Conservation (phyloP, 2,797 vertebrate species). For the Chiloscyllium punctatum region DNA sequence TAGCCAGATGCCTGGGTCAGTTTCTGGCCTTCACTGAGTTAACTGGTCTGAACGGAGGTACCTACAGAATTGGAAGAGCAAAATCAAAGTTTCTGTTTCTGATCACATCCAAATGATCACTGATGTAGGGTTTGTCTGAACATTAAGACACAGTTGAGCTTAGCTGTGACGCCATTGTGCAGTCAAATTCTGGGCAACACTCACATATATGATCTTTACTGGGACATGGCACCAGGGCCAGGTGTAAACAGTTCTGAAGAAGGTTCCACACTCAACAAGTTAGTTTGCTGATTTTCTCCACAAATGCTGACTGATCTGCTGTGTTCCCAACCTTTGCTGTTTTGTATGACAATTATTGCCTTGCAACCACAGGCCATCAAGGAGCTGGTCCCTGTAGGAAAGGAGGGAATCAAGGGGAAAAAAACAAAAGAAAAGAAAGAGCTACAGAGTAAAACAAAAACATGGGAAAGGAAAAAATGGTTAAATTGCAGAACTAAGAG, state of each 20-base stretch:
- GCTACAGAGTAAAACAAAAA: background rate
- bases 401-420: background rate
- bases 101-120: background rate
- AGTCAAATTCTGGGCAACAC: background rate
- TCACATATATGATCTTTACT: background rate
- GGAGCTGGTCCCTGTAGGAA: background rate
- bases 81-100: background rate
- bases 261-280: background rate
- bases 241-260: background rate
- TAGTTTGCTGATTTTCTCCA: background rate
- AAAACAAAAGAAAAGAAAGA: background rate
- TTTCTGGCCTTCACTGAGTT: background rate
- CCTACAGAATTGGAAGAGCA: background rate
- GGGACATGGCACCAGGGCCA: background rate
- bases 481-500: background rate
- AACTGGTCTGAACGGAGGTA: background rate
- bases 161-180: background rate
- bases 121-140: background rate
- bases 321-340: background rate
- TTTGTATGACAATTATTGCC: background rate
- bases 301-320: constrained; percentile 11
- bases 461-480: background rate
- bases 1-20: background rate
- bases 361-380: background rate
- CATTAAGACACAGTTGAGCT: background rate